Percentiles rank a stretch among this genome's conserved stretches.
Conservation (phyloP, 1,140 invertebrate species). For the Achatina immaculata region DNA sequence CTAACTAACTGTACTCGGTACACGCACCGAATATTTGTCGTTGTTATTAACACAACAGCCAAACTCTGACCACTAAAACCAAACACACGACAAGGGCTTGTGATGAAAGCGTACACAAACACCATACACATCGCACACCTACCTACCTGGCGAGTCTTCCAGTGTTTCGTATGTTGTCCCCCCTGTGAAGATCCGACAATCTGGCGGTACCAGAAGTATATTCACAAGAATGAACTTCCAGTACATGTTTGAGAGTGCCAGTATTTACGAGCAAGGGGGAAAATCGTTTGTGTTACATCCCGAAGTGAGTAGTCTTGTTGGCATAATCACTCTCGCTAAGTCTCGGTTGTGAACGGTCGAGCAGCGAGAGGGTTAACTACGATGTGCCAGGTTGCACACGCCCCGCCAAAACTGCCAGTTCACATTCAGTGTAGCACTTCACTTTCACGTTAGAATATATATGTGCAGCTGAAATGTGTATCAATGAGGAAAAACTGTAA, state of each 20-base stretch:
- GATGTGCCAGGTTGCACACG: background rate
- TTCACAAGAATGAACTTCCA: conserved; percentile 28
- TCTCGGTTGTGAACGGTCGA: background rate
- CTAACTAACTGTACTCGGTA: too few species aligned
- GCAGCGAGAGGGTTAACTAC: background rate
- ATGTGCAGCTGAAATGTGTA: too few species aligned
- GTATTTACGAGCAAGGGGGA: background rate
- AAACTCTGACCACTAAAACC: too few species aligned
- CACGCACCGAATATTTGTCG: too few species aligned
- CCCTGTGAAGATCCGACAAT: conserved; percentile 12
- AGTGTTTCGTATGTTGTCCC: background rate
- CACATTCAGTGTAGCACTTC: too few species aligned
- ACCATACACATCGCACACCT: background rate
- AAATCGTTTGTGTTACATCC: conserved; percentile 28
- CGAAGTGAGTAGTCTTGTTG: conserved; percentile 8
- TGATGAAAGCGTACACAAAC: too few species aligned
- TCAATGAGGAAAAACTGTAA: too few species aligned
- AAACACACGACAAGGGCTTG: too few species aligned
- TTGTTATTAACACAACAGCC: too few species aligned
- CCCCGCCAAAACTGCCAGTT: background rate
- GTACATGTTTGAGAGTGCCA: conserved; percentile 30
- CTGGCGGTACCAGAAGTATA: conserved; percentile 22
- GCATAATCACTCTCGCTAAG: conserved; percentile 38
- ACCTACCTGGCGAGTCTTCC: background rate
- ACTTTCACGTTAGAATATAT: too few species aligned